A percentile compares a stretch with the other conserved stretches of the same genome.
phyloP scores from a whole-genome alignment of 2,797 vertebrate genomes.

The Balearica regulorum region DNA sequence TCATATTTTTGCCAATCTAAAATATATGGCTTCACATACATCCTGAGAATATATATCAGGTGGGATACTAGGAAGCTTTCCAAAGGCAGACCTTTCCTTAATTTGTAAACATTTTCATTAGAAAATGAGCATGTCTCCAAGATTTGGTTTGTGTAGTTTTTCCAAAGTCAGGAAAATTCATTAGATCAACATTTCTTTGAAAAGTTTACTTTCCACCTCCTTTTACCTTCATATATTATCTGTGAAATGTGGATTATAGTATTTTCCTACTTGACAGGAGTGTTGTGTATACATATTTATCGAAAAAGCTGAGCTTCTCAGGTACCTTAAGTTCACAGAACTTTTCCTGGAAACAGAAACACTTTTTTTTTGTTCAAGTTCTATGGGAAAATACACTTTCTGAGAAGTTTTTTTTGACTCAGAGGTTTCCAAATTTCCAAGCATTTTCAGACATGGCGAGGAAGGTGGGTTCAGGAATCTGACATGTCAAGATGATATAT shows the following conservation, averaged over 20 bases:
- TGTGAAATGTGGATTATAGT: conserved; percentile 5
- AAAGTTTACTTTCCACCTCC: neutral
- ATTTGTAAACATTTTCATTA: conserved; percentile 38
- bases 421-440: conserved; percentile 13
- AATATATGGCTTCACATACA: neutral
- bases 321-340: neutral
- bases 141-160: neutral
- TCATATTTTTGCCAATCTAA: neutral
- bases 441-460: neutral
- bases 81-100: neutral
- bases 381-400: neutral
- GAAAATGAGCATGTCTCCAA: neutral
- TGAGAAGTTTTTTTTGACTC: neutral
- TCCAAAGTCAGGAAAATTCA: conserved; percentile 34
- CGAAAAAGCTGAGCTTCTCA: neutral
- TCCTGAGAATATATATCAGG: neutral
- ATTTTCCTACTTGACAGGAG: neutral
- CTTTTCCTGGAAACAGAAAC: neutral
- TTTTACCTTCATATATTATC: conserved; percentile 6
- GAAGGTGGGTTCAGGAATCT: neutral
- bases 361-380: neutral
- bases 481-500: neutral
- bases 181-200: conserved; percentile 18
- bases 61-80: neutral
- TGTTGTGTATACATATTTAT: neutral